Percentiles rank a stretch among this genome's conserved stretches.
These are phyloP conservation scores for Microctenopoma lineatum DNA, from an alignment of 2,797 vertebrate genomes.

Conservation along the genomic window DNA sequence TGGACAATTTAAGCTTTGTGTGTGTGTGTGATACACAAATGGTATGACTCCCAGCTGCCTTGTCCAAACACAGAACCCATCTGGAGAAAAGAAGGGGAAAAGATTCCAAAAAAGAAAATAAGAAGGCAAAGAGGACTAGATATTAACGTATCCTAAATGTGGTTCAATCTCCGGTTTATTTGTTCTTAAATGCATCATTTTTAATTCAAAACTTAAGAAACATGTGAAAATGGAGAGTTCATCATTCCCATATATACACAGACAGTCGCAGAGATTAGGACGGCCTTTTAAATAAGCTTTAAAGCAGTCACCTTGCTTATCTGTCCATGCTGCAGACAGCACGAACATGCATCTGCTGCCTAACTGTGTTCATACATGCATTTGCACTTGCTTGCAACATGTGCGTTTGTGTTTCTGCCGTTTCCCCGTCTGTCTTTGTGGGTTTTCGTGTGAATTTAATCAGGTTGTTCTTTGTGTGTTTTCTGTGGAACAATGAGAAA, in stretches of 20 bases:
- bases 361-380: conserved; percentile 1
- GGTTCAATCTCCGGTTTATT: conserved; percentile 37
- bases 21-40: conserved; percentile 26
- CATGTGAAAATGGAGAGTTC: conserved; percentile 12
- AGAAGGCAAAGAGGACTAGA: conserved; percentile 32
- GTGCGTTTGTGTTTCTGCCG: background rate
- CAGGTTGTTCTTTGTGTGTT: background rate
- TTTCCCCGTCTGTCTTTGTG: background rate
- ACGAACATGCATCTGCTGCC: background rate
- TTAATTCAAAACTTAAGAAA: conserved; percentile 12
- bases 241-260: background rate
- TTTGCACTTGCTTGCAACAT: background rate
- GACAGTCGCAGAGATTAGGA: conserved; percentile 1
- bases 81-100: conserved; percentile 63
- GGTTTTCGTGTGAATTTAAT: conserved; percentile 11
- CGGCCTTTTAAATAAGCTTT: background rate
- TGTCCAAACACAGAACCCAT: conserved; percentile 74
- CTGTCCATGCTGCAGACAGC: conserved; percentile 7
- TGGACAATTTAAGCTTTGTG: conserved; percentile 4
- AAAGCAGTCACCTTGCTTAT: conserved; percentile 10
- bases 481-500: conserved; percentile 16
- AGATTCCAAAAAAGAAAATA: conserved; percentile 30
- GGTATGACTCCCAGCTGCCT: conserved; percentile 81
- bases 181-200: conserved; percentile 17
- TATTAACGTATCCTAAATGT: conserved; percentile 49